Evolutionary conservation across 53 echinoderm and acorn worm genomes (phyloP).

Genomic region (Holothuria scabra): DNA sequence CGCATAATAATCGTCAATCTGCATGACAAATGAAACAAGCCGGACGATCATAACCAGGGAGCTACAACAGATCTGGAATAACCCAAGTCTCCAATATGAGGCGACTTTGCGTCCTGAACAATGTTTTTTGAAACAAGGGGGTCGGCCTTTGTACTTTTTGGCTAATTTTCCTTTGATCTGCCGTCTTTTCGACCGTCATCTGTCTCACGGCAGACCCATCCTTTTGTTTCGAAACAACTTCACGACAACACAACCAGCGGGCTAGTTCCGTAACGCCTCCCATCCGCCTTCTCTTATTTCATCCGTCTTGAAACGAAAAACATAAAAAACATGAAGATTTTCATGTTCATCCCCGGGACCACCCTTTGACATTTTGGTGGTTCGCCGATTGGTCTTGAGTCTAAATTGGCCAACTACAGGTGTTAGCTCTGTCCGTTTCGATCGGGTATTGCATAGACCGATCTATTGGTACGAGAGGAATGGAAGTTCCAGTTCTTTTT

Average conservation of each 20-base stretch:
- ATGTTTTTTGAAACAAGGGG: not conserved
- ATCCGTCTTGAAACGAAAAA: not conserved
- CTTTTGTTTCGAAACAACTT: constrained; percentile 28
- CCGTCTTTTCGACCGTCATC: constrained; percentile 12
- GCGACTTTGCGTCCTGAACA: too few species aligned
- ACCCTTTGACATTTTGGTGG: constrained; percentile 18
- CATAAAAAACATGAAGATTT: constrained; percentile 22
- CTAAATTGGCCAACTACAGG: constrained; percentile 16
- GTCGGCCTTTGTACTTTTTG: constrained; percentile 23
- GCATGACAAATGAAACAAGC: too few species aligned
- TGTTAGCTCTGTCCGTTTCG: too few species aligned
- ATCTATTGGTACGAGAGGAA: too few species aligned
- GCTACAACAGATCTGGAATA: too few species aligned
- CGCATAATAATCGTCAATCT: too few species aligned
- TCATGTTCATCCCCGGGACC: constrained; percentile 26
- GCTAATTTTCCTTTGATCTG: constrained; percentile 13
- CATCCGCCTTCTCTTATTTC: constrained; percentile 23
- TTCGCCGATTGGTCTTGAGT: not conserved
- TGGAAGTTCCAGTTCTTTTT: too few species aligned
- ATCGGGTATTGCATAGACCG: too few species aligned
- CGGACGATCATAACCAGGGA: too few species aligned
- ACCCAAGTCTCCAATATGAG: too few species aligned
- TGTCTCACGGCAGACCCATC: constrained; percentile 29
- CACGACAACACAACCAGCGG: constrained; percentile 42
- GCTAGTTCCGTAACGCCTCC: constrained; percentile 24